These are phyloP conservation scores for Oophaga sylvatica DNA, from an alignment of 2,797 vertebrate genomes.

Conservation along the genomic window DNA sequence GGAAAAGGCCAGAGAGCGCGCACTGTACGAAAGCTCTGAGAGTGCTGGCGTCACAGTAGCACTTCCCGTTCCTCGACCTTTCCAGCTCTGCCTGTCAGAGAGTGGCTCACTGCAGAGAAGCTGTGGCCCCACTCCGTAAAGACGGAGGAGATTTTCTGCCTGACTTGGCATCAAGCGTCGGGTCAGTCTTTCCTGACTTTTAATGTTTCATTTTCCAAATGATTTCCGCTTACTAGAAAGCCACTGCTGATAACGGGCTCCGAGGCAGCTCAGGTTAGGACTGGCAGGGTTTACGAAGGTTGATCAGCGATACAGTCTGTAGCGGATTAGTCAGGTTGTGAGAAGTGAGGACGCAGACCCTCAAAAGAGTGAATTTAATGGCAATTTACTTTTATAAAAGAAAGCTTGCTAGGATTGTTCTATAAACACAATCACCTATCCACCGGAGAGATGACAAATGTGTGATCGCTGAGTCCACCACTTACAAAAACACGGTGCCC, in stretches of 20 bases:
- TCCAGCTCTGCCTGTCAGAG: neutral
- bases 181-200: neutral
- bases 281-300: neutral
- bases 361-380: neutral
- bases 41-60: neutral
- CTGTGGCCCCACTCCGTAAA: neutral
- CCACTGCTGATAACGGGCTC: neutral
- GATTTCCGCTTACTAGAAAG: neutral
- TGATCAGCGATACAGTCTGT: neutral
- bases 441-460: too few species aligned
- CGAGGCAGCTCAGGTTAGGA: neutral
- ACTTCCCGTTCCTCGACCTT: neutral
- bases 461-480: too few species aligned
- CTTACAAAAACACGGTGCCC: too few species aligned
- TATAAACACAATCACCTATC: too few species aligned
- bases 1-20: slow-evolving; percentile 15
- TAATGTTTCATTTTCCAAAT: slow-evolving; percentile 4
- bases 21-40: neutral
- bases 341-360: too few species aligned
- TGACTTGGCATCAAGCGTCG: neutral
- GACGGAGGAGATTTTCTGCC: neutral
- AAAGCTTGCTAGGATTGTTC: too few species aligned
- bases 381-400: too few species aligned
- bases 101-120: neutral
- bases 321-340: neutral